A percentile compares a stretch with the other conserved stretches of the same genome.
Conservation (phyloP, 2,888 invertebrate genomes). For the Eilema caniola region DNA sequence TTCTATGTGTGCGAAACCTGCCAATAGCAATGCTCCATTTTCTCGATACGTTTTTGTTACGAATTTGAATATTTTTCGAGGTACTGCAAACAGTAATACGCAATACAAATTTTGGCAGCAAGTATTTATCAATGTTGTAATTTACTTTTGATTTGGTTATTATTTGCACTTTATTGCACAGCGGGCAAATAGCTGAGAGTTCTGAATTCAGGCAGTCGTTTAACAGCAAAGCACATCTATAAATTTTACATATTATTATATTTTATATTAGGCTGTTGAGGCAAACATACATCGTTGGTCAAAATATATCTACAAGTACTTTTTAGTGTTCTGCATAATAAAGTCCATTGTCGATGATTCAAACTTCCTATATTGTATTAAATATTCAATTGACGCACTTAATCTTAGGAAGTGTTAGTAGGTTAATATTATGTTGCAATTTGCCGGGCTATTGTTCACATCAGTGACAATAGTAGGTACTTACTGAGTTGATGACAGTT, state of each 20-base stretch:
- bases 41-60: too few relatives aligned
- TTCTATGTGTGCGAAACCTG: too few relatives aligned
- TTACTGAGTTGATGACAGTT: constrained; percentile 1
- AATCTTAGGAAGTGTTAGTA: constrained; percentile 13
- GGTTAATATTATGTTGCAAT: constrained; percentile 20
- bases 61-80: too few relatives aligned
- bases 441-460: constrained; percentile 12
- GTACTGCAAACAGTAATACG: too few relatives aligned
- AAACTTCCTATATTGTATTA: constrained; percentile 2
- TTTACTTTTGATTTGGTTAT: too few relatives aligned
- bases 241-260: neutral
- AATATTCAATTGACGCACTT: neutral
- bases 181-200: neutral
- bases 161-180: too few relatives aligned
- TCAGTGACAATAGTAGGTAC: constrained; percentile 6
- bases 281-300: neutral
- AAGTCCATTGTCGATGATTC: constrained; percentile 11
- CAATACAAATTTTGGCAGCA: too few relatives aligned
- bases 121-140: too few relatives aligned
- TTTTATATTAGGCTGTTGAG: neutral
- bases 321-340: constrained; percentile 8
- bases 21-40: too few relatives aligned
- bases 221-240: neutral
- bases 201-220: neutral
- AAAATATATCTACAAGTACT: neutral